Percentiles rank a stretch among this genome's conserved stretches.
These are phyloP conservation scores for Zaprionus camerounensis DNA, from an alignment of 1,140 invertebrate genomes.

Conservation along the genomic window DNA sequence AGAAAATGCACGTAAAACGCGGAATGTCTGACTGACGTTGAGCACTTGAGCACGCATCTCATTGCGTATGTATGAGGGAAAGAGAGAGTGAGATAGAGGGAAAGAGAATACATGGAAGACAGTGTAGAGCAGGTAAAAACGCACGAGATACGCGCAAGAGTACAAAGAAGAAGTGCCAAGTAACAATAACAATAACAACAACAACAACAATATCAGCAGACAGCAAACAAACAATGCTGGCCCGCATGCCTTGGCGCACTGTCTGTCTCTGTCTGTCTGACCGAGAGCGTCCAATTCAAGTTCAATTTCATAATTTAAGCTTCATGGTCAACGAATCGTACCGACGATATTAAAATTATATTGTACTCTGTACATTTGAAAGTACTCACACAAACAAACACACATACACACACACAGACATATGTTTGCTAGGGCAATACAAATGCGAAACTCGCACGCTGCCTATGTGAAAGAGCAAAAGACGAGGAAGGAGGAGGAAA, in stretches of 20 bases:
- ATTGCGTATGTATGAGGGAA: conserved; percentile 17
- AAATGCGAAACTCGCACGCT: conserved; percentile 27
- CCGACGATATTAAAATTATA: conserved; percentile 32
- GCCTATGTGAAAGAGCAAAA: conserved; percentile 11
- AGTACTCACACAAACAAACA: conserved; percentile 6
- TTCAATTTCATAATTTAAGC: conserved; percentile 82
- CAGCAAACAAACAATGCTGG: conserved; percentile 38
- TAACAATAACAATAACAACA: conserved; percentile 51
- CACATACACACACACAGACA: neutral
- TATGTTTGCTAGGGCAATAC: conserved; percentile 24
- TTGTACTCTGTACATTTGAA: conserved; percentile 10
- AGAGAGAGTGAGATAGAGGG: conserved; percentile 10
- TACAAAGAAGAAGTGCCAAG: conserved; percentile 51
- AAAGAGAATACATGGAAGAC: conserved; percentile 1
- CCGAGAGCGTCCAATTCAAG: conserved; percentile 60
- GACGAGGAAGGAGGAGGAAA: neutral
- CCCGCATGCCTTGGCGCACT: conserved; percentile 4
- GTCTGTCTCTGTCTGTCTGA: neutral
- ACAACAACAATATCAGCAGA: neutral
- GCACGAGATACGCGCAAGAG: conserved; percentile 34
- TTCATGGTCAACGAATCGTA: conserved; percentile 59
- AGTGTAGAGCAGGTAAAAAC: conserved; percentile 33
- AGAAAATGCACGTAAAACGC: conserved; percentile 52
- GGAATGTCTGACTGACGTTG: conserved; percentile 40
- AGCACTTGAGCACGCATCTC: conserved; percentile 69